Conservation (phyloP, 2,113 vertebrate genomes). For the Pseudorectes ferrugineus region DNA sequence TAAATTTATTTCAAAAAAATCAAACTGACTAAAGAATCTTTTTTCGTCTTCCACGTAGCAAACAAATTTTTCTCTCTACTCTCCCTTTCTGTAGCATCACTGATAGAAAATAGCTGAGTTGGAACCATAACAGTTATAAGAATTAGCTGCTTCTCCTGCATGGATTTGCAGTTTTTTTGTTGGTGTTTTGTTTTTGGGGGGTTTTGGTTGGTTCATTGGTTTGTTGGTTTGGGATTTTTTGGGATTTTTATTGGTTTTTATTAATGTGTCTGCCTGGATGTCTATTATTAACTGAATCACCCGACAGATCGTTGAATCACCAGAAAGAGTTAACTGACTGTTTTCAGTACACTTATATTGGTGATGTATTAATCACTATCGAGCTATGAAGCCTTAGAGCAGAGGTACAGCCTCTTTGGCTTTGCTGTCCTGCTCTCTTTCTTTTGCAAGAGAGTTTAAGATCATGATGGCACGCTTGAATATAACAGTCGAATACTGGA, state of each 20-base stretch:
- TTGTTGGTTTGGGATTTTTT: not conserved
- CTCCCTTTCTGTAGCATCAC: not conserved
- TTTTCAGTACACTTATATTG: not conserved
- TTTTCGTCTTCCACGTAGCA: not conserved
- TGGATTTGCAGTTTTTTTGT: not conserved
- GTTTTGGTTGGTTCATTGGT: not conserved
- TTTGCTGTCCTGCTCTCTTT: not conserved
- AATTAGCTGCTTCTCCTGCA: not conserved
- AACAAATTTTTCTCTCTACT: not conserved
- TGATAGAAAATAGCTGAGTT: not conserved
- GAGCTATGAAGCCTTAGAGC: not conserved
- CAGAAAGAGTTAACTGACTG: not conserved
- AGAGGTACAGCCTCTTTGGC: not conserved
- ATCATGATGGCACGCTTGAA: not conserved
- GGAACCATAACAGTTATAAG: not conserved
- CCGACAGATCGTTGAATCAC: not conserved
- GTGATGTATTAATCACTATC: not conserved
- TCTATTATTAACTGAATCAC: not conserved
- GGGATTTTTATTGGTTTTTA: not conserved
- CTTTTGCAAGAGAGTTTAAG: not conserved
- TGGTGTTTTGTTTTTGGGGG: rapidly evolving
- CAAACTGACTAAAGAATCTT: not conserved
- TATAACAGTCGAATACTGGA: not conserved
- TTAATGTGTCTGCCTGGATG: not conserved
- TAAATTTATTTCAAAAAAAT: not conserved